Conservation (phyloP, 1,140 invertebrate genomes). For the Mizuhopecten yessoensis region DNA sequence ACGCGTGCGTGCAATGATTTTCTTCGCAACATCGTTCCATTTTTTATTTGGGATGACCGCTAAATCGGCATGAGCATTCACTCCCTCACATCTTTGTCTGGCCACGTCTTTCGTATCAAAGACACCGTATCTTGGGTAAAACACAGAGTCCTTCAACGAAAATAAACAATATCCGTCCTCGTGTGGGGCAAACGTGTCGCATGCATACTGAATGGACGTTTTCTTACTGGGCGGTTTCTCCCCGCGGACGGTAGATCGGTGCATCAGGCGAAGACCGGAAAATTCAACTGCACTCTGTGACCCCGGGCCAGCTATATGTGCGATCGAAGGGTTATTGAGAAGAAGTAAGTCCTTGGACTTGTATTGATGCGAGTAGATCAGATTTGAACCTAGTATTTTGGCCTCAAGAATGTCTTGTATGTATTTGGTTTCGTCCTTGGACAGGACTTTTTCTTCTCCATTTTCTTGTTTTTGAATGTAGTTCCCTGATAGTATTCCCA, state of each 20-base stretch:
- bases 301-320: conserved; percentile 62
- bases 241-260: conserved; percentile 54
- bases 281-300: conserved; percentile 56
- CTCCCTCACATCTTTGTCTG: conserved; percentile 51
- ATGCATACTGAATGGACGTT: conserved; percentile 57
- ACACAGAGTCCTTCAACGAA: conserved; percentile 63
- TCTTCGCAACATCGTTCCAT: conserved; percentile 56
- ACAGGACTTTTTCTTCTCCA: conserved; percentile 46
- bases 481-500: conserved; percentile 60
- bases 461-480: conserved; percentile 54
- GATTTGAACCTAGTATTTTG: conserved; percentile 60
- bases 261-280: conserved; percentile 58
- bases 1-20: conserved; percentile 48
- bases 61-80: conserved; percentile 59
- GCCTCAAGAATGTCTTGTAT: conserved; percentile 56
- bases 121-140: conserved; percentile 54
- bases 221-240: conserved; percentile 46
- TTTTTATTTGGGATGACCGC: conserved; percentile 52
- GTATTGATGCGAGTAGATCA: conserved; percentile 58
- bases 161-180: conserved; percentile 59
- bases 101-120: conserved; percentile 54
- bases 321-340: conserved; percentile 60
- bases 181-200: conserved; percentile 51
- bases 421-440: conserved; percentile 56
- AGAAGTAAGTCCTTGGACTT: conserved; percentile 56